Evolutionary conservation across 2,888 invertebrate species (phyloP).

Genomic region (Synergus itoensis): DNA sequence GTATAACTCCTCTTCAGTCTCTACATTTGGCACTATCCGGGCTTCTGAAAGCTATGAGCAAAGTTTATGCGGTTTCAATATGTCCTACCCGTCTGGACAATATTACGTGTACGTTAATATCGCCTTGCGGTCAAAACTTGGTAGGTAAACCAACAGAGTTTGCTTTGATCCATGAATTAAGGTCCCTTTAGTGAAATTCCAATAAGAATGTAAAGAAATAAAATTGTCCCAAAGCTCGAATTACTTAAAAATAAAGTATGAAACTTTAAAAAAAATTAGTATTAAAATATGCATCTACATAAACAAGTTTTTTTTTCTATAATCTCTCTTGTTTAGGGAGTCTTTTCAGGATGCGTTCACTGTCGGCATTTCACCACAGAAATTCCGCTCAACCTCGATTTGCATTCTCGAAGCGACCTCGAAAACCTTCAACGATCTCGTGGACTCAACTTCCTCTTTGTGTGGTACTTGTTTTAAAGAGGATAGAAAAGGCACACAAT

Average conservation of each 20-base stretch:
- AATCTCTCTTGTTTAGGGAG: neutral
- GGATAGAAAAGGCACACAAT: neutral
- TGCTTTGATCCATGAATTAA: conserved; percentile 67
- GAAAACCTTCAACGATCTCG: conserved; percentile 61
- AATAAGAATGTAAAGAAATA: conserved; percentile 12
- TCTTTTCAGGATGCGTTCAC: neutral
- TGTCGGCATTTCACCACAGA: conserved; percentile 48
- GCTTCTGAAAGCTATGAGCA: conserved; percentile 67
- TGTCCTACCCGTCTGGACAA: conserved; percentile 74
- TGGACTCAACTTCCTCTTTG: conserved; percentile 57
- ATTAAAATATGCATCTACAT: neutral
- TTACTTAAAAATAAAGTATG: too few relatives aligned
- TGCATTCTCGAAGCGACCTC: conserved; percentile 67
- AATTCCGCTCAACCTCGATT: conserved; percentile 65
- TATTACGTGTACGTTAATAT: conserved; percentile 76
- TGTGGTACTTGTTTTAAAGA: conserved; percentile 16
- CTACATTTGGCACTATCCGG: conserved; percentile 16
- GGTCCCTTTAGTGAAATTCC: conserved; percentile 40
- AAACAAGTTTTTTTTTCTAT: neutral
- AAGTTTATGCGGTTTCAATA: conserved; percentile 77
- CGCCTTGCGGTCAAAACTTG: conserved; percentile 71
- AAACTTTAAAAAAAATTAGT: neutral
- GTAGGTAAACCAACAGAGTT: conserved; percentile 62
- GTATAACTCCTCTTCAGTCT: conserved; percentile 28
- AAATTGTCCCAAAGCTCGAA: neutral